Conservation (phyloP, 2,888 invertebrate species). For the Heliothis peltigera region DNA sequence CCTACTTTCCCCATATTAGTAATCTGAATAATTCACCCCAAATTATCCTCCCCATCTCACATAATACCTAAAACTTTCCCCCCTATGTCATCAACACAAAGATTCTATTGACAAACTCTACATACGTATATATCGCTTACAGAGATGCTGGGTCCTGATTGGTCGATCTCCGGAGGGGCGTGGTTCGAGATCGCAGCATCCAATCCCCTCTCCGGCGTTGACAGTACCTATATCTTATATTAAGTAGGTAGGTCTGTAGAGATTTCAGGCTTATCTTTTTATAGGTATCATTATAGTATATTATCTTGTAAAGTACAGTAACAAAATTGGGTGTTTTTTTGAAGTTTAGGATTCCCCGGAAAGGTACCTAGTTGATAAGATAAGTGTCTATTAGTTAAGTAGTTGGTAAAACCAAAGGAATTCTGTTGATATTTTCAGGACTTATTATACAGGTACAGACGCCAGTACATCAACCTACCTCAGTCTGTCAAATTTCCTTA, state of each 20-base stretch:
- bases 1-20: not conserved
- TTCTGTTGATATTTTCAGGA: no score
- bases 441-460: no score
- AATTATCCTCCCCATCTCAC: not conserved
- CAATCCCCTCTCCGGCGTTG: constrained; percentile 67
- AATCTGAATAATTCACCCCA: constrained; percentile 8
- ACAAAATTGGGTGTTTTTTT: no score
- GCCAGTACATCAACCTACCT: no score
- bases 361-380: no score
- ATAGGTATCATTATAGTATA: not conserved
- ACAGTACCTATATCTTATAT: constrained; percentile 31
- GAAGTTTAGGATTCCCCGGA: no score
- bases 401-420: no score
- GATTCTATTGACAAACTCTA: constrained; percentile 45
- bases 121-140: constrained; percentile 41
- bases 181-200: constrained; percentile 74
- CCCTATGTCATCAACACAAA: constrained; percentile 22
- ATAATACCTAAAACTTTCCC: constrained; percentile 31
- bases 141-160: constrained; percentile 68
- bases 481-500: no score
- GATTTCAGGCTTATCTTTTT: constrained; percentile 32
- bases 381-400: no score
- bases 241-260: not conserved
- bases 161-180: constrained; percentile 73
- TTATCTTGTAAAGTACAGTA: not conserved